Evolutionary conservation across 1,140 invertebrate genomes (phyloP).

Genomic region (Goniozus legneri): DNA sequence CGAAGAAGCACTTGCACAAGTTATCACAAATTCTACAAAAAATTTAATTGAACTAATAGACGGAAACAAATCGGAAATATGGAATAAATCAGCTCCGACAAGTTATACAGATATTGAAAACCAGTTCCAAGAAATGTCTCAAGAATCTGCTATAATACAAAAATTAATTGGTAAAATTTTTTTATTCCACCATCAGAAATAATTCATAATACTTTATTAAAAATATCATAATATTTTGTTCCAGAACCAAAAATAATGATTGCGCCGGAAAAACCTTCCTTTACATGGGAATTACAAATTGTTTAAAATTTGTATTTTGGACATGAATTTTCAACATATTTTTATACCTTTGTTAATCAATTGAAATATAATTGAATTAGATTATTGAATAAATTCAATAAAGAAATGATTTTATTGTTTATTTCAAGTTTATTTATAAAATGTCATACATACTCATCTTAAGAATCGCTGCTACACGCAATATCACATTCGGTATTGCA

Average conservation of each 20-base stretch:
- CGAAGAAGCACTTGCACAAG: constrained; percentile 32
- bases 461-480: too few species aligned
- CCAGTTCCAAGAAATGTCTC: constrained; percentile 21
- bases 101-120: constrained; percentile 11
- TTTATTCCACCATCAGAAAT: constrained; percentile 9
- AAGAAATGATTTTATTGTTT: constrained; percentile 7
- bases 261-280: constrained; percentile 31
- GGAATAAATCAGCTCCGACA: constrained; percentile 24
- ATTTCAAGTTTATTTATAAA: constrained; percentile 20
- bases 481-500: too few species aligned
- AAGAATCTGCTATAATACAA: constrained; percentile 14
- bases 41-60: constrained; percentile 32
- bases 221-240: constrained; percentile 19
- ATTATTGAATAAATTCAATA: not conserved
- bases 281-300: constrained; percentile 30
- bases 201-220: not conserved
- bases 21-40: constrained; percentile 29
- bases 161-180: constrained; percentile 33
- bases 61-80: constrained; percentile 41
- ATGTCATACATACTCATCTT: constrained; percentile 8
- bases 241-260: constrained; percentile 35
- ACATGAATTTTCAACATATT: constrained; percentile 6
- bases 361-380: not conserved
- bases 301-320: constrained; percentile 21
- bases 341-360: constrained; percentile 13